These are phyloP conservation scores for Capromys pilorides DNA, from an alignment of 2,797 vertebrate genomes.

Conservation along the genomic window DNA sequence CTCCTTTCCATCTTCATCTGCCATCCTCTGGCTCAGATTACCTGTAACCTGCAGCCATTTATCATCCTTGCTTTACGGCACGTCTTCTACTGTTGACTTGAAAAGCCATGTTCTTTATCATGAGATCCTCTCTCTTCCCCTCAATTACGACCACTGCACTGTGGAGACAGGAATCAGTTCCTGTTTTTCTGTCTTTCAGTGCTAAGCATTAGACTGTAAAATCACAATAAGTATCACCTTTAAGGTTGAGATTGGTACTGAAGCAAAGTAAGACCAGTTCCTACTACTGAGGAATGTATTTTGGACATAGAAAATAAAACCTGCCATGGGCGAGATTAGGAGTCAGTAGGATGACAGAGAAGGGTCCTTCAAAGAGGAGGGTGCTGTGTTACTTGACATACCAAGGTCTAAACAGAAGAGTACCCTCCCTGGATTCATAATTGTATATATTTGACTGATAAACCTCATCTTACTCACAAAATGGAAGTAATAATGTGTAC, in stretches of 20 bases:
- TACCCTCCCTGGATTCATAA: neutral
- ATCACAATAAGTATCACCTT: neutral
- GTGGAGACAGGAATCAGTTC: neutral
- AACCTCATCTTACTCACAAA: neutral
- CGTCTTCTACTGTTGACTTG: neutral
- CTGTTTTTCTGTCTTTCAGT: neutral
- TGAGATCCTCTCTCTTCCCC: neutral
- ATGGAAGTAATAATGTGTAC: neutral
- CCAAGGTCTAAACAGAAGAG: neutral
- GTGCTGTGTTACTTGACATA: neutral
- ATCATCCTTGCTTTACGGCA: neutral
- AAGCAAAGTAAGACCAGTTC: neutral
- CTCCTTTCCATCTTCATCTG: neutral
- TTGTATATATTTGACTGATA: slow-evolving; percentile 5
- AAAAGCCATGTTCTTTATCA: neutral
- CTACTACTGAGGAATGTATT: neutral
- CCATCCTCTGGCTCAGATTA: neutral
- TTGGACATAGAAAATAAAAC: neutral
- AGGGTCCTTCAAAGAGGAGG: neutral
- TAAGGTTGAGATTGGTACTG: neutral
- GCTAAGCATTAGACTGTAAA: neutral
- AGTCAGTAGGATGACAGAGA: neutral
- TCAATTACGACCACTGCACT: neutral
- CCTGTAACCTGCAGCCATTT: neutral
- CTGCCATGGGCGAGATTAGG: neutral